These are phyloP conservation scores for Pegoplata infirma DNA, from an alignment of 2,888 invertebrate species.

Conservation along the genomic window DNA sequence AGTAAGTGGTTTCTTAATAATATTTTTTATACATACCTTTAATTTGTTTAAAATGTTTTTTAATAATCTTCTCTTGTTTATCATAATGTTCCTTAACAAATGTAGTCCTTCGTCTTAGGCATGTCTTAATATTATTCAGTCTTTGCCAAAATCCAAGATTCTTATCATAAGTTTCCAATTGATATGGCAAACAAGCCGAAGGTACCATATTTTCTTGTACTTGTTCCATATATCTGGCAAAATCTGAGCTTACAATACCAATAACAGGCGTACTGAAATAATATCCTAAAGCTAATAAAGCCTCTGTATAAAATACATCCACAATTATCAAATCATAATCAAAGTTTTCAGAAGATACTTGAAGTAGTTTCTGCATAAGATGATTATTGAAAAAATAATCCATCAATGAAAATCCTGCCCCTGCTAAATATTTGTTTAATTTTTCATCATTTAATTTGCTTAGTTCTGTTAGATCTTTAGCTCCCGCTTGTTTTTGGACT, in stretches of 20 bases:
- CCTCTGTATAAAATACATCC: conserved; percentile 78
- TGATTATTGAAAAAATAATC: conserved; percentile 71
- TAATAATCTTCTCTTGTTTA: conserved; percentile 73
- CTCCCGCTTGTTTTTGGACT: conserved; percentile 67
- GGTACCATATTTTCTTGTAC: conserved; percentile 78
- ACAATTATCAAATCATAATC: conserved; percentile 77
- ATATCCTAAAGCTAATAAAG: conserved; percentile 76
- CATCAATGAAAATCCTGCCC: conserved; percentile 69
- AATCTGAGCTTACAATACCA: conserved; percentile 76
- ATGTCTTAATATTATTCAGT: conserved; percentile 78
- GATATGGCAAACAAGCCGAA: conserved; percentile 79
- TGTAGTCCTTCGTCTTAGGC: conserved; percentile 71
- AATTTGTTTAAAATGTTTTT: conserved; percentile 71
- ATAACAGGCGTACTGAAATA: conserved; percentile 76
- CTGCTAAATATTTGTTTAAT: conserved; percentile 70
- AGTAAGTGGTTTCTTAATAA: no score
- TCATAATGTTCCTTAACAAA: conserved; percentile 71
- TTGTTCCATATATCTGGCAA: conserved; percentile 77
- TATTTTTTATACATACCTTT: conserved; percentile 67
- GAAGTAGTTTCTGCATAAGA: conserved; percentile 66
- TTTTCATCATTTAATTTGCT: conserved; percentile 63
- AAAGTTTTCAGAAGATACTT: conserved; percentile 74
- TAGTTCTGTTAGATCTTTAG: conserved; percentile 65
- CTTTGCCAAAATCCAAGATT: conserved; percentile 79
- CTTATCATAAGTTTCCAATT: conserved; percentile 73